A percentile compares a stretch with the other conserved stretches of the same genome.
These are phyloP conservation scores for Sceliomorpha sp. DNA, from an alignment of 2,888 invertebrate genomes.

Conservation along the genomic window DNA sequence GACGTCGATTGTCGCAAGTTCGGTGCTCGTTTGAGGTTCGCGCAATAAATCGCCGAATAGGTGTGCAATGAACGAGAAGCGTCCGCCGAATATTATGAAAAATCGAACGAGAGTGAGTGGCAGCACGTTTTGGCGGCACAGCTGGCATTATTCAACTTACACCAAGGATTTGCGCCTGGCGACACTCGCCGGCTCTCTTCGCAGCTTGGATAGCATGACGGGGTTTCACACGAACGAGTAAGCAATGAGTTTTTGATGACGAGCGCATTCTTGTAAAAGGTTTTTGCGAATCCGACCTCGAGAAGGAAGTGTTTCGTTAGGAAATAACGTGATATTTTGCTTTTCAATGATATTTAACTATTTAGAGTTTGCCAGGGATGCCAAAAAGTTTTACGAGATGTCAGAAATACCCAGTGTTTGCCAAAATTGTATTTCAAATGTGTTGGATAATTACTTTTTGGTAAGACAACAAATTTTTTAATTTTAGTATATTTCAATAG, in stretches of 20 bases:
- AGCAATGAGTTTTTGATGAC: conserved; percentile 40
- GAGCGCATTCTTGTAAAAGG: not conserved
- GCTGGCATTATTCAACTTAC: conserved; percentile 76
- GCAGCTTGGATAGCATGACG: conserved; percentile 70
- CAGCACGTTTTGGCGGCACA: conserved; percentile 73
- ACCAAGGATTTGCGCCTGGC: conserved; percentile 63
- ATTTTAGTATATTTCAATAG: too few relatives aligned
- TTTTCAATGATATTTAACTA: too few relatives aligned
- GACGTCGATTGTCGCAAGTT: not conserved
- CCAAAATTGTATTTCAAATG: too few relatives aligned
- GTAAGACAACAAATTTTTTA: too few relatives aligned
- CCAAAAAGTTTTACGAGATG: too few relatives aligned
- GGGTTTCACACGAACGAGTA: conserved; percentile 65
- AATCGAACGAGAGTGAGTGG: conserved; percentile 66
- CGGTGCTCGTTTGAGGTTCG: not conserved
- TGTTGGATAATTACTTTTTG: too few relatives aligned
- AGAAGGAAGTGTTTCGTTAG: not conserved
- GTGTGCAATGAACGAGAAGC: conserved; percentile 65
- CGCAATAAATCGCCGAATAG: not conserved
- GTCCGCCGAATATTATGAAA: conserved; percentile 58
- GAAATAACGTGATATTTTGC: too few relatives aligned
- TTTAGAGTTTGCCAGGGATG: too few relatives aligned
- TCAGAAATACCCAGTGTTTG: too few relatives aligned
- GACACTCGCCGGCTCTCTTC: conserved; percentile 61
- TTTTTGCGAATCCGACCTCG: not conserved